Evolutionary conservation across 2,797 vertebrate species (phyloP).

Genomic region (Fratercula arctica): DNA sequence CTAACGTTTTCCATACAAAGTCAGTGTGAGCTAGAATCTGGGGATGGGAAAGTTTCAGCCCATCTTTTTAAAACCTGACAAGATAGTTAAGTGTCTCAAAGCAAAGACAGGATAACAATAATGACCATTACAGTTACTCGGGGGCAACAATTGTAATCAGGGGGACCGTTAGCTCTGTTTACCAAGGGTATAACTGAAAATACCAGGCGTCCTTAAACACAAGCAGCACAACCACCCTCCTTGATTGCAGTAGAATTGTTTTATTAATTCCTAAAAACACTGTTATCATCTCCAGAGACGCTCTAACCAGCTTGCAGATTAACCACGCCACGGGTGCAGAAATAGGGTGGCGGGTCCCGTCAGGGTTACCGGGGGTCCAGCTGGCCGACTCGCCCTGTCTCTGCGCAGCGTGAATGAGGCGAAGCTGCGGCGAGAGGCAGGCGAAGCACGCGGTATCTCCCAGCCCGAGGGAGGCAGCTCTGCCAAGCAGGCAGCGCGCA

Average conservation of each 20-base stretch:
- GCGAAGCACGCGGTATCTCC: fast-evolving
- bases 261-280: neutral
- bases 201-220: neutral
- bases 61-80: neutral
- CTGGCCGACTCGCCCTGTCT: neutral
- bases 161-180: neutral
- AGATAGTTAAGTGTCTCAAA: neutral
- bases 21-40: neutral
- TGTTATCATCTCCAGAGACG: fast-evolving
- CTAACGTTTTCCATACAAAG: neutral
- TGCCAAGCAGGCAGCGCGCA: neutral
- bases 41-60: neutral
- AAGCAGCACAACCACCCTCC: neutral
- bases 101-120: neutral
- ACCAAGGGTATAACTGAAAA: neutral
- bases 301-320: neutral
- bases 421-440: fast-evolving
- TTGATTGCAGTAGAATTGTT: neutral
- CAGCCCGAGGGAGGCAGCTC: neutral
- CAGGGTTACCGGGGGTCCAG: neutral
- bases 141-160: neutral
- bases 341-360: fast-evolving
- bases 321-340: neutral
- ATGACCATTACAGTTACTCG: neutral
- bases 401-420: fast-evolving